Conservation (phyloP, 2,888 invertebrate species). For the Mactromeris polynyma region DNA sequence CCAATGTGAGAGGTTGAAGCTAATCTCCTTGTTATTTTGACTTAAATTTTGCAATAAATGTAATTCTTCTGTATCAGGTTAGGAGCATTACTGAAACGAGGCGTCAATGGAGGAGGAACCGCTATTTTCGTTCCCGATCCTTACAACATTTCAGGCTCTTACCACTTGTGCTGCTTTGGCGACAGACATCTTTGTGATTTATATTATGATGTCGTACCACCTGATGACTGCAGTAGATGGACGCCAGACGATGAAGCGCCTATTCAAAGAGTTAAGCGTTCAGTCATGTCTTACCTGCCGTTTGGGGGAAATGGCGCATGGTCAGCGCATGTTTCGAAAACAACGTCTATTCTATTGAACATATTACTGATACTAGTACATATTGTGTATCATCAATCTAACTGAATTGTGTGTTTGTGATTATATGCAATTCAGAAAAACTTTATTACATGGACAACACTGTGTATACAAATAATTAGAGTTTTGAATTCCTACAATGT, state of each 20-base stretch:
- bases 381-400: background rate
- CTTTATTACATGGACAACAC: too few species aligned
- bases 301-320: background rate
- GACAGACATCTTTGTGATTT: constrained; percentile 29
- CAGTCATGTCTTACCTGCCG: background rate
- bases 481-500: too few species aligned
- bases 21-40: too few species aligned
- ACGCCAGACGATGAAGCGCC: constrained; percentile 22
- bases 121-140: constrained; percentile 15
- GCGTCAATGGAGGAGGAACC: background rate
- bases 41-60: too few species aligned
- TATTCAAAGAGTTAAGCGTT: background rate
- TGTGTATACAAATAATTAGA: too few species aligned
- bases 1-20: too few species aligned
- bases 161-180: constrained; percentile 13
- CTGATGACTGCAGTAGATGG: constrained; percentile 37
- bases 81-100: constrained; percentile 11
- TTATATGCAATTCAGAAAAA: background rate
- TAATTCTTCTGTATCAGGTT: background rate
- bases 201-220: constrained; percentile 33
- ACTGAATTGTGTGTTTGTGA: background rate
- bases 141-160: background rate
- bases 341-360: background rate
- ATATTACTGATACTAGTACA: background rate
- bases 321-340: background rate